phyloP scores from a whole-genome alignment of 2,797 vertebrate genomes.

The Coregonus sp. region DNA sequence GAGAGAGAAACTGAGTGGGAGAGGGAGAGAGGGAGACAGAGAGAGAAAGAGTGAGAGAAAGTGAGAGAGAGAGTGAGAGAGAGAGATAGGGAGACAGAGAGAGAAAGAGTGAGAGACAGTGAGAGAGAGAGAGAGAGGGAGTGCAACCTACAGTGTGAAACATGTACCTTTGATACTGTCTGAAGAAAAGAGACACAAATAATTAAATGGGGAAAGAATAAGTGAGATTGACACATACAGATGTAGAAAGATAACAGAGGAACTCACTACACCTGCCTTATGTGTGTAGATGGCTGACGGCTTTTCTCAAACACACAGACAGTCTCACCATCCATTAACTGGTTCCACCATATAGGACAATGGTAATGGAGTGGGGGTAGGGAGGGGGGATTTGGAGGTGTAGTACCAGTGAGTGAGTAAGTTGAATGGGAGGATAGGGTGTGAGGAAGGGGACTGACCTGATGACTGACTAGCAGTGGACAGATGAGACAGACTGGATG shows the following conservation, averaged over 20 bases:
- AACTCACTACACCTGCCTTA: not conserved
- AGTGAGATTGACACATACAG: not conserved
- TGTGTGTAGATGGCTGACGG: not conserved
- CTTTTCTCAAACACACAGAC: not conserved
- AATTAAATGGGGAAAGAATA: not conserved
- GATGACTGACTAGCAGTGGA: too few relatives aligned
- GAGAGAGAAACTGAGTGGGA: too few relatives aligned
- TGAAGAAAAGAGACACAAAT: too few relatives aligned
- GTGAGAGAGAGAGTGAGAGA: slow-evolving; percentile 14
- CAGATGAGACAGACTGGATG: too few relatives aligned
- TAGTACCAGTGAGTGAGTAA: too few relatives aligned
- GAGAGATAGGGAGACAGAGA: slow-evolving; percentile 4
- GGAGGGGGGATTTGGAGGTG: not conserved
- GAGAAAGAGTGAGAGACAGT: not conserved
- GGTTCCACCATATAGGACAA: not conserved
- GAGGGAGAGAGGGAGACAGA: too few relatives aligned
- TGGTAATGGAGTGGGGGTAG: not conserved
- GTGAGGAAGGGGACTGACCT: too few relatives aligned
- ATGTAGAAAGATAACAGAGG: not conserved
- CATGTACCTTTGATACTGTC: too few relatives aligned
- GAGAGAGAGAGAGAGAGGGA: not conserved
- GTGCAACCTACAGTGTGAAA: too few relatives aligned
- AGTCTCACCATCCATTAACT: not conserved
- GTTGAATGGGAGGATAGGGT: too few relatives aligned
- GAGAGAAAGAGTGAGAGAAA: not conserved